Evolutionary conservation across 2,797 vertebrate species (phyloP).

Genomic region (Cossypha dichroa): DNA sequence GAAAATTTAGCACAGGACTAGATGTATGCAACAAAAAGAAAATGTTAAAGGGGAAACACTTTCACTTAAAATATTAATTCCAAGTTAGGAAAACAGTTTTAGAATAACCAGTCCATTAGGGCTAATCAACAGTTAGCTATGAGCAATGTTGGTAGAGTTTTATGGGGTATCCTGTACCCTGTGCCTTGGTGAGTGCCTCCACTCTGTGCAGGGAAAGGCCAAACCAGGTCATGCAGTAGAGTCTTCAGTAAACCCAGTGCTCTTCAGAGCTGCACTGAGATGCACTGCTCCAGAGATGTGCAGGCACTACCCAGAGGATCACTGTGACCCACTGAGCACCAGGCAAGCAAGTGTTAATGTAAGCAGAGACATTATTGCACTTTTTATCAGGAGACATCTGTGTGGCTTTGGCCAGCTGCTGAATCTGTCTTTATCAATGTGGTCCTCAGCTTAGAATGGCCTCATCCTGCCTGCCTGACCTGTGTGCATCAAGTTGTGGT

Average conservation of each 20-base stretch:
- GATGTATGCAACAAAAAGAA: background rate
- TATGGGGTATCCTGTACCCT: background rate
- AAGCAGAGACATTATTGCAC: background rate
- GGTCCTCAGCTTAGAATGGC: background rate
- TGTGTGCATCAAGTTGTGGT: background rate
- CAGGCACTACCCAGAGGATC: background rate
- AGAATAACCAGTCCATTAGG: background rate
- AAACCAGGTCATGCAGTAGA: background rate
- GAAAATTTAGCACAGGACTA: background rate
- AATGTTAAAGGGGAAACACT: background rate
- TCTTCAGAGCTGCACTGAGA: background rate
- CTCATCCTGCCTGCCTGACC: background rate
- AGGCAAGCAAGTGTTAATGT: fast-evolving
- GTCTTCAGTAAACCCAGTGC: background rate
- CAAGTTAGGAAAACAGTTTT: background rate
- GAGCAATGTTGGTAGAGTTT: background rate
- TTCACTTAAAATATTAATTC: background rate
- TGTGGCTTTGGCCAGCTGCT: background rate
- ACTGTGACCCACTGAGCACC: background rate
- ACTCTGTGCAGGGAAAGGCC: background rate
- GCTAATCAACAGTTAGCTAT: background rate
- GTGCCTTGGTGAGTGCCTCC: background rate
- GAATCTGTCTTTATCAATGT: background rate
- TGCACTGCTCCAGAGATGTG: fast-evolving
- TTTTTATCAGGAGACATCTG: fast-evolving